Evolutionary conservation across 2,797 vertebrate species (phyloP), one percentile per base, ranked within the genome.

Genomic region (Myiotriccus ornatus): DNA sequence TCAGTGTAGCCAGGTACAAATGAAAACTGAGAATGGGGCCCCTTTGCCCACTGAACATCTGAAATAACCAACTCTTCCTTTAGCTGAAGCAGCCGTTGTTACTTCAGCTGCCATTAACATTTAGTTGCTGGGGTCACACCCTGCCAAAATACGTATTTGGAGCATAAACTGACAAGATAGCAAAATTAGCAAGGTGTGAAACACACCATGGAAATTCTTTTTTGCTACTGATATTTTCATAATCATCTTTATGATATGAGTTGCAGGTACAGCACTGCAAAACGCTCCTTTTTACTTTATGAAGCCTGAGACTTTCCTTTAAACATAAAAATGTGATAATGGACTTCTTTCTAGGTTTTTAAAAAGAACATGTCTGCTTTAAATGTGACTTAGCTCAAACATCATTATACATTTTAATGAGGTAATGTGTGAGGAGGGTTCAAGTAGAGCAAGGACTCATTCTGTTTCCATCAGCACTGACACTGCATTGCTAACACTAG

Each of bases 401-500:
- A 4, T 60, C 59, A 39, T 94, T 95, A 63, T 59, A 81, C 76
- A 95, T 95, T 87, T 94, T 94, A 93, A 88, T 75, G 79, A 81
- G 53, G 80, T 65, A 92, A 93, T 80, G 37, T 52, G n/a, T 50
- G 70, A 92, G 77, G 85, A 89, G 27, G 67, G 71, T 82, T 95
- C 93, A 94, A 74, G 62, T 41, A 57, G 84, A 43, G 62, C 76
- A 90, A 94, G 76, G 71, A 70, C 39, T 76, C 10, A 6, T 65
- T 60, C 41, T 84, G 39, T 84, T 95, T 87, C 87, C 65, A 60
- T 92, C 94, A 76, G 39, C 53, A 59, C 65, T 34, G 52, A 76
- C 87, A 76, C 74, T 67, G 32, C 63, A 50, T 62, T 89, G 80
- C 89, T 79, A 94, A 94, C 64, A 80, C 63, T 73, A 84, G 90